A percentile compares a stretch with the other conserved stretches of the same genome.
phyloP scores from a whole-genome alignment of 2,888 invertebrate species.

The Aspidiotus rigidus region DNA sequence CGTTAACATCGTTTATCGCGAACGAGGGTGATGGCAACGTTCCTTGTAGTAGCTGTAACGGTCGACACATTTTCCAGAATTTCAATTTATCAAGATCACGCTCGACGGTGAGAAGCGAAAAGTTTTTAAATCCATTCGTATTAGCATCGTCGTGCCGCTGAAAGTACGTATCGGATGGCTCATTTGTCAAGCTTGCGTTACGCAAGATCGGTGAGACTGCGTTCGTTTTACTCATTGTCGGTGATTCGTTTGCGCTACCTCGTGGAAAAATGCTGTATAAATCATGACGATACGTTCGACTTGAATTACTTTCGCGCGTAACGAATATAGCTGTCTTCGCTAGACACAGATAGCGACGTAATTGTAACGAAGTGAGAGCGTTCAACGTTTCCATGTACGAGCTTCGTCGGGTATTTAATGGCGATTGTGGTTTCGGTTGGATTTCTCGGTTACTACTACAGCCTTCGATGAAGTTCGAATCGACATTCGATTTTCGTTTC shows the following conservation, averaged over 20 bases:
- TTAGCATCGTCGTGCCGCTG: not conserved
- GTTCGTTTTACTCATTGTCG: not conserved
- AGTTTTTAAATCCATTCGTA: slow-evolving; percentile 19
- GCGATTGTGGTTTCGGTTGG: not conserved
- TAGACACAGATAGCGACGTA: slow-evolving; percentile 15
- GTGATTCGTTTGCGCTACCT: slow-evolving; percentile 14
- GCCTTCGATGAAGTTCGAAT: not conserved
- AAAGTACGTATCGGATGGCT: slow-evolving; percentile 17
- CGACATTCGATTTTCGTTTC: slow-evolving; percentile 15
- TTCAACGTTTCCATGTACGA: slow-evolving; percentile 1
- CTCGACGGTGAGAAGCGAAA: slow-evolving; percentile 9
- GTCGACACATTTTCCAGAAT: not conserved
- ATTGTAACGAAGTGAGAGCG: slow-evolving; percentile 3
- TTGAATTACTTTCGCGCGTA: not conserved
- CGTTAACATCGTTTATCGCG: not conserved
- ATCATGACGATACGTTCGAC: slow-evolving; percentile 3
- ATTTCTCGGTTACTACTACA: not conserved
- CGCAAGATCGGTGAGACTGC: not conserved
- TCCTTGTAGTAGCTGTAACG: slow-evolving; percentile 5
- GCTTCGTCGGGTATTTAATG: not conserved
- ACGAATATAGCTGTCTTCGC: not conserved
- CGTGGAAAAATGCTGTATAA: slow-evolving; percentile 15
- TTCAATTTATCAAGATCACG: slow-evolving; percentile 27
- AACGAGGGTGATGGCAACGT: slow-evolving; percentile 4
- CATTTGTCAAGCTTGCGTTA: slow-evolving; percentile 24